A percentile compares a stretch with the other conserved stretches of the same genome.
Evolutionary conservation across 2,797 vertebrate species (phyloP).

Genomic region (Xenopus petersii): DNA sequence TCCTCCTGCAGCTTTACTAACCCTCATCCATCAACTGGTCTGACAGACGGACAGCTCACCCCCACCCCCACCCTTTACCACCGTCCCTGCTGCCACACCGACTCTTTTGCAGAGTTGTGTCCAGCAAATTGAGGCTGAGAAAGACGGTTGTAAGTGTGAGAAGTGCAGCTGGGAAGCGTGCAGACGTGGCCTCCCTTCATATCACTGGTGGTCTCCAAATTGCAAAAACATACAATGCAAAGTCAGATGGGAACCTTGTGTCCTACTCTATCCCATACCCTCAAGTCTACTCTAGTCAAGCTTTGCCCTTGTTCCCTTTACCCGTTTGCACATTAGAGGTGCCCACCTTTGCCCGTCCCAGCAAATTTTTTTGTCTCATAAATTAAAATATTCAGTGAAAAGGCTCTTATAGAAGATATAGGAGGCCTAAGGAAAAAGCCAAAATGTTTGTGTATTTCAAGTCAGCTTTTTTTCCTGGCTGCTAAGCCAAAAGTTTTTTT

Average conservation of each 20-base stretch:
- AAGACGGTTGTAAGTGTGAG: background rate
- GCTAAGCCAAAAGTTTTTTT: too few relatives aligned
- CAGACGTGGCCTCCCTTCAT: background rate
- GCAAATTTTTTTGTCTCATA: too few relatives aligned
- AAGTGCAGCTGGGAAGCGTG: background rate
- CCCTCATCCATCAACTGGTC: slow-evolving; percentile 32
- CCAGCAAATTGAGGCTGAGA: background rate
- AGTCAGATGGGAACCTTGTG: background rate
- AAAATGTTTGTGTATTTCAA: too few relatives aligned
- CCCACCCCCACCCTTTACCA: background rate
- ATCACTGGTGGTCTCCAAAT: background rate
- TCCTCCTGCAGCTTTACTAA: slow-evolving; percentile 43
- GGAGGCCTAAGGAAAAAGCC: too few relatives aligned
- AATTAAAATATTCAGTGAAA: too few relatives aligned
- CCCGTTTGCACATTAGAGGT: background rate
- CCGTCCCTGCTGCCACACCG: slow-evolving; percentile 5
- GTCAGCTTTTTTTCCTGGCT: too few relatives aligned
- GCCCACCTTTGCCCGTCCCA: too few relatives aligned
- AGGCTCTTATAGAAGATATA: too few relatives aligned
- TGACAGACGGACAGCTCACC: slow-evolving; percentile 25
- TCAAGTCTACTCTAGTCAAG: background rate
- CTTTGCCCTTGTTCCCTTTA: background rate
- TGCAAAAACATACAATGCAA: background rate
- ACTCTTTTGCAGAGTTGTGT: background rate
- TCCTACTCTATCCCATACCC: background rate